A percentile compares a stretch with the other conserved stretches of the same genome.
phyloP scores from a whole-genome alignment of 2,797 vertebrate species.

The Discoglossus pictus region DNA sequence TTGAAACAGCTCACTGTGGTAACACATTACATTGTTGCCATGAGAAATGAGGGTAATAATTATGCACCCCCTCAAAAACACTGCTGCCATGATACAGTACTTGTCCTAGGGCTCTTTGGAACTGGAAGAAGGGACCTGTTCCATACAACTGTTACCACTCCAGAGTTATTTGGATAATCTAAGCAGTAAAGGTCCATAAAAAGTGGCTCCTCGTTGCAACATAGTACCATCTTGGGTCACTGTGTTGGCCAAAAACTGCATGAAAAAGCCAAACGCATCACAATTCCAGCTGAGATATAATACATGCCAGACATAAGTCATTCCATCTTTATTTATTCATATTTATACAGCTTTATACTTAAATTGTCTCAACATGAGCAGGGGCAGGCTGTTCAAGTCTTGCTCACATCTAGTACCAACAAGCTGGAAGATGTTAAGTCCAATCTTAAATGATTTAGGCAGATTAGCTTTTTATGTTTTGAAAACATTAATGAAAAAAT shows the following conservation, averaged over 20 bases:
- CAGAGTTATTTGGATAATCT: slow-evolving; percentile 31
- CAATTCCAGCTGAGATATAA: slow-evolving; percentile 5
- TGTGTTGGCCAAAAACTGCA: neutral
- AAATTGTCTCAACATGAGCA: too few relatives aligned
- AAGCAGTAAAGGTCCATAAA: slow-evolving; percentile 17
- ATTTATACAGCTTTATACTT: too few relatives aligned
- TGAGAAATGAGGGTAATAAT: slow-evolving; percentile 5
- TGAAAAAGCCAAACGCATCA: neutral
- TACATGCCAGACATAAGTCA: too few relatives aligned
- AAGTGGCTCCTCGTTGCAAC: slow-evolving; percentile 11
- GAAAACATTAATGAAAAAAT: too few relatives aligned
- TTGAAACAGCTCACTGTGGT: slow-evolving; percentile 10
- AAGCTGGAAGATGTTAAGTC: too few relatives aligned
- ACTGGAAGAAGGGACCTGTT: slow-evolving; percentile 14
- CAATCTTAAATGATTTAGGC: too few relatives aligned
- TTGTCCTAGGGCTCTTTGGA: slow-evolving; percentile 29
- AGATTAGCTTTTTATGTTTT: too few relatives aligned
- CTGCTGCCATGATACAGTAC: slow-evolving; percentile 15
- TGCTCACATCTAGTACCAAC: too few relatives aligned
- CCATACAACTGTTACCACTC: slow-evolving; percentile 26
- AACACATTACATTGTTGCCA: neutral
- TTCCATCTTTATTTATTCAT: too few relatives aligned
- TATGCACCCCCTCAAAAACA: neutral
- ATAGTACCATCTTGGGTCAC: neutral
- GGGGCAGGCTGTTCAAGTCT: too few relatives aligned